phyloP scores from a whole-genome alignment of 2,888 invertebrate genomes.

The Hirtodrosophila confusa region DNA sequence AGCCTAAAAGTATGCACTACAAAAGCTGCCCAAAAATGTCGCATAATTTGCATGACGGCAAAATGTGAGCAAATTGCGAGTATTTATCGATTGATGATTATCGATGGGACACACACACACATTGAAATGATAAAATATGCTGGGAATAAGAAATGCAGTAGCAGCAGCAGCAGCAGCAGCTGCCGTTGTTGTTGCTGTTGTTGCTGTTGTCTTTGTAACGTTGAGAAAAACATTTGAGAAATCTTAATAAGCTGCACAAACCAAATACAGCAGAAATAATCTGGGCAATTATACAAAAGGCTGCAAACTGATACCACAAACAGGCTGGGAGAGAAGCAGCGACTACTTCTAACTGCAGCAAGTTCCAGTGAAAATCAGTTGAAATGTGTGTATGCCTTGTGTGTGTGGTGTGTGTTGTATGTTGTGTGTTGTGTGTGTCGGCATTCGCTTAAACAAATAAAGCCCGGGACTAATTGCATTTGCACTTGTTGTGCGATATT shows the following conservation, averaged over 20 bases:
- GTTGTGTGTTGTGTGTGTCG: constrained; percentile 40
- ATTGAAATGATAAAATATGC: constrained; percentile 7
- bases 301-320: constrained; percentile 63
- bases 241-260: constrained; percentile 70
- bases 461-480: constrained; percentile 75
- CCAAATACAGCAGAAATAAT: constrained; percentile 74
- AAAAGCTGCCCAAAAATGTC: neutral
- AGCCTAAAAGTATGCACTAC: constrained; percentile 46
- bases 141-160: neutral
- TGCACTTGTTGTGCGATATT: constrained; percentile 77
- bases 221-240: constrained; percentile 50
- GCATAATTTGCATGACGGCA: constrained; percentile 21
- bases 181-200: constrained; percentile 4
- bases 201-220: constrained; percentile 7
- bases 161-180: neutral
- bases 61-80: constrained; percentile 6
- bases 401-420: constrained; percentile 5
- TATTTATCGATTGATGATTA: constrained; percentile 33
- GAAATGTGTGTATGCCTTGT: neutral
- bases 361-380: constrained; percentile 48
- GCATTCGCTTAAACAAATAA: constrained; percentile 77
- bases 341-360: constrained; percentile 25
- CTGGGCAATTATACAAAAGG: constrained; percentile 61
- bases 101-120: constrained; percentile 9
- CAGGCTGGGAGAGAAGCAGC: constrained; percentile 29